phyloP scores from a whole-genome alignment of 1,140 invertebrate species.

The Parapsyche elsis region DNA sequence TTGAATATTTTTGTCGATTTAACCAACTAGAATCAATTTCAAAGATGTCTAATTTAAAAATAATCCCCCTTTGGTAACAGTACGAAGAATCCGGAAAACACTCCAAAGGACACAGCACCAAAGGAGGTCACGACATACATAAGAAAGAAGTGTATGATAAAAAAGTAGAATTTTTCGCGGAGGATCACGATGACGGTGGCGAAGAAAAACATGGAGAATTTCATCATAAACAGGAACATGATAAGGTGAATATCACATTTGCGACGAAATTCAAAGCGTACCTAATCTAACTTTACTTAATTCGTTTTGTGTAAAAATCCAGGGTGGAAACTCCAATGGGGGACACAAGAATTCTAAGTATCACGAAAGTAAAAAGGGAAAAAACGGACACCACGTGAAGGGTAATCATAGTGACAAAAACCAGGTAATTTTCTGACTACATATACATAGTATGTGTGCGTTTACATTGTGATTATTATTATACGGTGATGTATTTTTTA shows the following conservation, averaged over 20 bases:
- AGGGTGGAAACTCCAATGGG: constrained; percentile 63
- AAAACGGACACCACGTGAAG: constrained; percentile 69
- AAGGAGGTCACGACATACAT: constrained; percentile 77
- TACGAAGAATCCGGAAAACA: constrained; percentile 75
- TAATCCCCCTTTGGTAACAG: constrained; percentile 57
- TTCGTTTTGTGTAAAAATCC: not conserved
- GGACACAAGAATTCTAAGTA: constrained; percentile 66
- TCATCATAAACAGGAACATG: constrained; percentile 67
- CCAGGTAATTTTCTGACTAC: not conserved
- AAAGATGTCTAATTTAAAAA: not conserved
- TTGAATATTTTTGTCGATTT: not conserved
- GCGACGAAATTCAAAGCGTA: not conserved
- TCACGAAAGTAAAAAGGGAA: constrained; percentile 68
- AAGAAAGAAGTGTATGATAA: constrained; percentile 81
- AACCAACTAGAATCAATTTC: not conserved
- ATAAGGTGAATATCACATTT: constrained; percentile 53
- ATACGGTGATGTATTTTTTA: constrained; percentile 17
- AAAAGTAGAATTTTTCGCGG: constrained; percentile 78
- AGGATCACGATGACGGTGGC: constrained; percentile 74
- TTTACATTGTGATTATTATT: too few relatives aligned
- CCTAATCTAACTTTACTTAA: not conserved
- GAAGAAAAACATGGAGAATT: constrained; percentile 73
- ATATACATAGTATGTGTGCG: too few relatives aligned
- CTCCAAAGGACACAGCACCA: constrained; percentile 77
- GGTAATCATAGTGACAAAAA: constrained; percentile 64